Base-by-base conservation (phyloP, 2,113 vertebrate genomes). In the Labeo catla region DNA sequence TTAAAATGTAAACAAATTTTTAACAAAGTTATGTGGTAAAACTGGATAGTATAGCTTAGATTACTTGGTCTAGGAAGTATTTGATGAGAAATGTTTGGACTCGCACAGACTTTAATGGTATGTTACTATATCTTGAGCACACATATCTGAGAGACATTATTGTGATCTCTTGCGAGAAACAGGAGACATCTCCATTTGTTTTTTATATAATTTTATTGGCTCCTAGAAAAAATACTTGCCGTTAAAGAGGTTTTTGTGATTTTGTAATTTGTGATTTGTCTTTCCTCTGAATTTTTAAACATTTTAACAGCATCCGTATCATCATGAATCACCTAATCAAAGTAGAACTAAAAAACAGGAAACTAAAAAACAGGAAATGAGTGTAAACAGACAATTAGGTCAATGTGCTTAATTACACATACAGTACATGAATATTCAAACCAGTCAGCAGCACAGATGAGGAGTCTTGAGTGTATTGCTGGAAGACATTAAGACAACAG, bases 401-500 rank as follows among this genome's bases (percentile, higher is more conserved):
- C 73, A 50, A 39, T 54, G 16, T 13, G 10, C 45, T 36, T 65
- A 68, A 84, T 76, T 70, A 61, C 91, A 90, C 91, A 39, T 79
- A 21, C 34, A 61, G 57, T n/a, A 61, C 57, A 93, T 91, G 88
- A 89, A 80, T 45, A 57, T 88, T 90, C 66, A 79, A 86, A 93
- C 81, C 87, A 87, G 87, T 85, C 77, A 86, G 89, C 88, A 88
- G 89, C 88, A 88, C 82, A 76, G 85, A 90, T 89, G 88, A 90
- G 78, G 76, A 85, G 87, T 90, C 86, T 28, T 84, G 84, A 16
- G 89, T 85, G 45, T 91, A 92, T 91, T 91, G 92, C 93, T 94
- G 93, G 93, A 94, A 95, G 68, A 90, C 86, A 94, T 95, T 94
- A 93, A 93, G 92, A 92, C 92, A 94, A 93, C 92, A 91, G 92